Evolutionary conservation across 1,140 invertebrate species (phyloP).

Genomic region (Yoshiicerus persimilis): DNA sequence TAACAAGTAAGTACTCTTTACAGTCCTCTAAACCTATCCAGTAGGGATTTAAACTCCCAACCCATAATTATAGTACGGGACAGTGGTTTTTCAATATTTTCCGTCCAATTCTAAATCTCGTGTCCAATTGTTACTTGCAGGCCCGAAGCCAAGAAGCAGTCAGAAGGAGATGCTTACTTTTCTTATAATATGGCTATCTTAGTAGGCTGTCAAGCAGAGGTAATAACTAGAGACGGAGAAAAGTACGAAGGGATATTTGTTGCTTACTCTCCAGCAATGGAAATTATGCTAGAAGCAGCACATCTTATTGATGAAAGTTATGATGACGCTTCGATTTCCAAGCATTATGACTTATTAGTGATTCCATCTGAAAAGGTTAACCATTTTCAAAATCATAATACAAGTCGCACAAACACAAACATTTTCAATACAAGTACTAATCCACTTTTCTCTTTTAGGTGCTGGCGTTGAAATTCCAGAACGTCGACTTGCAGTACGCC

Average conservation of each 20-base stretch:
- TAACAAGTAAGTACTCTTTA: slow-evolving; percentile 11
- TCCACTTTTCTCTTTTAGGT: slow-evolving; percentile 15
- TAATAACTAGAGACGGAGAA: slow-evolving; percentile 31
- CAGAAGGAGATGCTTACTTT: slow-evolving; percentile 37
- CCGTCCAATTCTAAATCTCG: not conserved
- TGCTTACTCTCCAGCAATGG: slow-evolving; percentile 28
- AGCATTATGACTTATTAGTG: slow-evolving; percentile 46
- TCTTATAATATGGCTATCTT: slow-evolving; percentile 46
- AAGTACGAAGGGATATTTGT: slow-evolving; percentile 46
- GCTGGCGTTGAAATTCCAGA: slow-evolving; percentile 35
- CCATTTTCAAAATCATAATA: not conserved
- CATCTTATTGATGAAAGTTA: slow-evolving; percentile 41
- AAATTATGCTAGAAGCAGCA: slow-evolving; percentile 49
- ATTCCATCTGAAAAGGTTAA: slow-evolving; percentile 44
- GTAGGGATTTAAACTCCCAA: no score
- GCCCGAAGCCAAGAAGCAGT: not conserved
- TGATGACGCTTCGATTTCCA: slow-evolving; percentile 38
- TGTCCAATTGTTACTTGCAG: not conserved
- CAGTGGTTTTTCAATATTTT: not conserved
- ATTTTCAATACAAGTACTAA: not conserved
- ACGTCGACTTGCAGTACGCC: slow-evolving; percentile 43
- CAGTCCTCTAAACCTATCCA: no score
- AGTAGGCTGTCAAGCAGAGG: slow-evolving; percentile 42
- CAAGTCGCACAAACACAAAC: not conserved
- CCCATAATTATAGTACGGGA: no score